phyloP scores from a whole-genome alignment of 2,888 invertebrate species.

The Venusia cambrica region DNA sequence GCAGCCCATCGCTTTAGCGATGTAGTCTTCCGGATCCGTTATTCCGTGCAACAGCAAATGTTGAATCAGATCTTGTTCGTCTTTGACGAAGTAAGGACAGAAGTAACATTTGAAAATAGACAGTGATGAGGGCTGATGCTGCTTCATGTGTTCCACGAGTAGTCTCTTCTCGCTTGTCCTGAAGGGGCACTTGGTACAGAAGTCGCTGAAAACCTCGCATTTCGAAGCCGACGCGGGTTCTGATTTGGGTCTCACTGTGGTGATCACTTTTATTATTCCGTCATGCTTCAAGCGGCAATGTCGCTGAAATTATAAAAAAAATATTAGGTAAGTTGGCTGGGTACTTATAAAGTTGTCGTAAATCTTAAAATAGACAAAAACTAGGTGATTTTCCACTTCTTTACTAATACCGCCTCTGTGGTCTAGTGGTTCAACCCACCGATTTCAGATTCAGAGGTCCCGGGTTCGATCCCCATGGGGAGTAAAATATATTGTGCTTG shows the following conservation, averaged over 20 bases:
- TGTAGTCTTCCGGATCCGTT: slow-evolving; percentile 80
- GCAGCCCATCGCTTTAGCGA: slow-evolving; percentile 66
- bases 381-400: too few species aligned
- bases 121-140: slow-evolving; percentile 85
- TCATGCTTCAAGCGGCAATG: slow-evolving; percentile 90
- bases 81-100: slow-evolving; percentile 89
- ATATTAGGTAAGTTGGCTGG: too few species aligned
- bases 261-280: slow-evolving; percentile 86
- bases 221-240: slow-evolving; percentile 52
- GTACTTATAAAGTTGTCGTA: too few species aligned
- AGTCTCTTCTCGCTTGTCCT: slow-evolving; percentile 80
- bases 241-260: slow-evolving; percentile 71
- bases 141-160: slow-evolving; percentile 84
- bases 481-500: too few species aligned
- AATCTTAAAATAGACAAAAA: too few species aligned
- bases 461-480: too few species aligned
- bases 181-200: slow-evolving; percentile 88
- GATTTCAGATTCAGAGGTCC: too few species aligned
- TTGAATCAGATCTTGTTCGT: slow-evolving; percentile 84
- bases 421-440: too few species aligned
- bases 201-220: slow-evolving; percentile 52
- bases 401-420: too few species aligned
- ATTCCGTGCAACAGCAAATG: slow-evolving; percentile 85
- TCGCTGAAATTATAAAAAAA: slow-evolving; percentile 74
- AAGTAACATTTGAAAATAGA: slow-evolving; percentile 89